A percentile compares a stretch with the other conserved stretches of the same genome.
Conservation (phyloP, 2,797 vertebrate species). For the Glyptemys insculpta region DNA sequence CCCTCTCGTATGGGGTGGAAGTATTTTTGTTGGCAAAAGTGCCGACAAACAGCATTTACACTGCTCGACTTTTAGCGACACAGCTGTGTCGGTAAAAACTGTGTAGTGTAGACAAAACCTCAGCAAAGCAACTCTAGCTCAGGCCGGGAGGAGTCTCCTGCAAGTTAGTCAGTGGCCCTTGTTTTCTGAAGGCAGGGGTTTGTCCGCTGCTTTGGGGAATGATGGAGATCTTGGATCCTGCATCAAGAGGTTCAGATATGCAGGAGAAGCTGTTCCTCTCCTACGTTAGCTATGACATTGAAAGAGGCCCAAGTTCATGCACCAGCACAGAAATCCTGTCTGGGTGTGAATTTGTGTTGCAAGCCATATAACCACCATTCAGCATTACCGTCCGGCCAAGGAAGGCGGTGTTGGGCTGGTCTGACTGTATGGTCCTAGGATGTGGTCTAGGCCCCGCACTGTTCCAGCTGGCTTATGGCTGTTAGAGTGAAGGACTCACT, state of each 20-base stretch:
- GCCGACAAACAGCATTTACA: no score
- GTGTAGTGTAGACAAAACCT: no score
- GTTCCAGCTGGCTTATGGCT: neutral
- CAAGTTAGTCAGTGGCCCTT: neutral
- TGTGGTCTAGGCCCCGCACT: neutral
- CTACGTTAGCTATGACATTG: neutral
- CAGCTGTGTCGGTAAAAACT: no score
- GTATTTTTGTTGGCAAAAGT: no score
- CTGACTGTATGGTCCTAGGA: neutral
- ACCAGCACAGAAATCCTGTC: accelerated
- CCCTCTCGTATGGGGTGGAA: no score
- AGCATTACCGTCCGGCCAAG: accelerated
- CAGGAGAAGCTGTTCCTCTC: neutral
- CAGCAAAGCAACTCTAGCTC: neutral
- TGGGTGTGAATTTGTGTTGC: accelerated
- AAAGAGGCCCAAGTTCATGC: accelerated
- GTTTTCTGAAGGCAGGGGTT: neutral
- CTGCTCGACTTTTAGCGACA: no score
- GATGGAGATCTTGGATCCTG: neutral
- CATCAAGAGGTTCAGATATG: neutral
- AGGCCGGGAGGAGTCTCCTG: neutral
- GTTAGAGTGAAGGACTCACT: neutral
- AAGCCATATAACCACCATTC: neutral
- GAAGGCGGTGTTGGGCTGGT: neutral
- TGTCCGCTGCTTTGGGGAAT: neutral